These are phyloP conservation scores for Lepidostoma basale DNA, from an alignment of 1,140 invertebrate species.

Conservation along the genomic window DNA sequence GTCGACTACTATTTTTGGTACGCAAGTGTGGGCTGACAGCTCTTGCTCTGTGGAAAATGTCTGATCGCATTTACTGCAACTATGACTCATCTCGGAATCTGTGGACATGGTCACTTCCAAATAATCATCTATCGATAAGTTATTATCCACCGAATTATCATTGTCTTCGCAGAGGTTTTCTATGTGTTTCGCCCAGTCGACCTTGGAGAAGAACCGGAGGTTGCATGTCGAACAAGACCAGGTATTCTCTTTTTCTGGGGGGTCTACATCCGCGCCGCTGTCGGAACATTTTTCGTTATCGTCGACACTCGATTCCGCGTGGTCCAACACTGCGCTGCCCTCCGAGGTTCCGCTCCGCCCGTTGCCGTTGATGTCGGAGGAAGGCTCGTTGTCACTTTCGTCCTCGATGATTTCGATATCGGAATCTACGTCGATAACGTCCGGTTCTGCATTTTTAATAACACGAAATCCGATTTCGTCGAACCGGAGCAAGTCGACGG, in stretches of 20 bases:
- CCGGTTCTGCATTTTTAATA: constrained; percentile 55
- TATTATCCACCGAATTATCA: constrained; percentile 58
- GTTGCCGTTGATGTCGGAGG: constrained; percentile 32
- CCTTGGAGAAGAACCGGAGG: constrained; percentile 52
- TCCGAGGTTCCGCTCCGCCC: constrained; percentile 22
- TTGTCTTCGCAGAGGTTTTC: constrained; percentile 53
- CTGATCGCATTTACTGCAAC: constrained; percentile 57
- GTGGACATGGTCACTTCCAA: constrained; percentile 60
- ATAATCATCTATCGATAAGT: constrained; percentile 61
- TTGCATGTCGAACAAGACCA: constrained; percentile 14
- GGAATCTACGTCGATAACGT: constrained; percentile 58
- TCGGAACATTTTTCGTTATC: constrained; percentile 19
- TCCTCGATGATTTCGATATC: constrained; percentile 62
- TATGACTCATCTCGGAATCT: constrained; percentile 59
- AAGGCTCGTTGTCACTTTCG: constrained; percentile 56
- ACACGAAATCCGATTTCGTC: constrained; percentile 61
- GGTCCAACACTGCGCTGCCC: constrained; percentile 18
- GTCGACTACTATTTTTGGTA: constrained; percentile 51
- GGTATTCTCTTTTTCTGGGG: background rate
- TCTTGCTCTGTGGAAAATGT: constrained; percentile 56
- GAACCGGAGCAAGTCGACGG: constrained; percentile 59
- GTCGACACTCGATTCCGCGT: background rate
- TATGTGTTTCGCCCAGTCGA: constrained; percentile 51
- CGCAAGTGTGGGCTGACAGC: constrained; percentile 54
- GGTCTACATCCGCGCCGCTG: background rate